phyloP scores from a whole-genome alignment of 2,113 vertebrate genomes.

The Alethe diademata region DNA sequence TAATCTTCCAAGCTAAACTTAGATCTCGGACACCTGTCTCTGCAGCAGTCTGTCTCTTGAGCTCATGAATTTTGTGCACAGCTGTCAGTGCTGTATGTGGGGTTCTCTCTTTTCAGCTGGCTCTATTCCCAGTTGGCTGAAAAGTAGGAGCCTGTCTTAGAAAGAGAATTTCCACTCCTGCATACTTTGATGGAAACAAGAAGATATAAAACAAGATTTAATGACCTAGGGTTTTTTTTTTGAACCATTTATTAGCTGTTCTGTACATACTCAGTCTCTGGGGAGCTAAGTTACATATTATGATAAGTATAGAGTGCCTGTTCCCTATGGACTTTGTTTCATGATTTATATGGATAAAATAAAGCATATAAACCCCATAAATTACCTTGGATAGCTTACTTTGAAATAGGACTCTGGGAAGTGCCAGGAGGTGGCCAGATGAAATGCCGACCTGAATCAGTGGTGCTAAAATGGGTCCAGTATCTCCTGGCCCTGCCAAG shows the following conservation, averaged over 20 bases:
- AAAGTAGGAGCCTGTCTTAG: constrained; percentile 63
- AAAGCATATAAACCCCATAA: constrained; percentile 55
- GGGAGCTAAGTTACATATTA: constrained; percentile 66
- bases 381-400: constrained; percentile 52
- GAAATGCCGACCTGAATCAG: constrained; percentile 6
- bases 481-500: not conserved
- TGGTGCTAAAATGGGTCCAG: constrained; percentile 6
- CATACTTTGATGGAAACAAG: constrained; percentile 64
- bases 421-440: constrained; percentile 37
- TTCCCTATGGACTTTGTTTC: constrained; percentile 41
- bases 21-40: constrained; percentile 73
- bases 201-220: constrained; percentile 71
- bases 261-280: constrained; percentile 52
- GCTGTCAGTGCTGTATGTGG: constrained; percentile 68
- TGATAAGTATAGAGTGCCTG: constrained; percentile 63
- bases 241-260: constrained; percentile 65
- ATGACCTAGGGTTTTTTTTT: constrained; percentile 6
- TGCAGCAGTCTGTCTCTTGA: constrained; percentile 61
- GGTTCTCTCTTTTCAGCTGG: constrained; percentile 62
- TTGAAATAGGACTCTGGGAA: constrained; percentile 45
- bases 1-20: constrained; percentile 73
- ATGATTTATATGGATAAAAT: constrained; percentile 67
- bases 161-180: constrained; percentile 68
- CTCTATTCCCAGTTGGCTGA: constrained; percentile 64
- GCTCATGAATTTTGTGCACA: constrained; percentile 67